Conservation (phyloP, 2,797 vertebrate genomes). For the Lithobates pipiens region DNA sequence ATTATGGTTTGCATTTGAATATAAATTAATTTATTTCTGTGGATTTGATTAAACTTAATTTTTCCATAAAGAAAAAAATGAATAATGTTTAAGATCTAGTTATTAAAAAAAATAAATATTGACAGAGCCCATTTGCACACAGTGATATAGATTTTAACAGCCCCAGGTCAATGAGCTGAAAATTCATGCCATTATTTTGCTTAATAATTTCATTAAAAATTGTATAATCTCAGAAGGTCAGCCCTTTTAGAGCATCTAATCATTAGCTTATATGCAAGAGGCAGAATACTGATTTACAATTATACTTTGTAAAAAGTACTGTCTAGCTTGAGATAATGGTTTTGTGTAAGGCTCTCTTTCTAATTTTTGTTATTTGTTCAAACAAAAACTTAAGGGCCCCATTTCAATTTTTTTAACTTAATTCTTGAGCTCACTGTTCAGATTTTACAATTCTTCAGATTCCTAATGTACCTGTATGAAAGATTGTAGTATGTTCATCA, state of each 20-base stretch:
- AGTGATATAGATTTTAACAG: conserved; percentile 58
- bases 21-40: conserved; percentile 53
- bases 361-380: too few relatives aligned
- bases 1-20: conserved; percentile 52
- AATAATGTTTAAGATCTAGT: conserved; percentile 53
- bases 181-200: conserved; percentile 60
- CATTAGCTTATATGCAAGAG: conserved; percentile 24
- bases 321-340: conserved; percentile 7
- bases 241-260: conserved; percentile 56
- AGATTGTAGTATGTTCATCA: too few relatives aligned
- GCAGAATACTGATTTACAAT: conserved; percentile 50
- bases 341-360: background rate
- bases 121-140: conserved; percentile 57
- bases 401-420: too few relatives aligned
- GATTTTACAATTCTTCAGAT: too few relatives aligned
- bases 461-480: too few relatives aligned
- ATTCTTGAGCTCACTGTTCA: too few relatives aligned
- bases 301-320: background rate
- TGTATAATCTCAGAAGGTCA: conserved; percentile 59
- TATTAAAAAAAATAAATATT: conserved; percentile 62
- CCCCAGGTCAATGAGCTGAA: conserved; percentile 60
- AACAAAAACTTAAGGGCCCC: too few relatives aligned
- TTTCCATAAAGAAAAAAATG: conserved; percentile 42
- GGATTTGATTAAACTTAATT: conserved; percentile 44
- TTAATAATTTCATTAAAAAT: conserved; percentile 65